phyloP scores from a whole-genome alignment of 2,888 invertebrate genomes.

The Eumerus sabulonum region DNA sequence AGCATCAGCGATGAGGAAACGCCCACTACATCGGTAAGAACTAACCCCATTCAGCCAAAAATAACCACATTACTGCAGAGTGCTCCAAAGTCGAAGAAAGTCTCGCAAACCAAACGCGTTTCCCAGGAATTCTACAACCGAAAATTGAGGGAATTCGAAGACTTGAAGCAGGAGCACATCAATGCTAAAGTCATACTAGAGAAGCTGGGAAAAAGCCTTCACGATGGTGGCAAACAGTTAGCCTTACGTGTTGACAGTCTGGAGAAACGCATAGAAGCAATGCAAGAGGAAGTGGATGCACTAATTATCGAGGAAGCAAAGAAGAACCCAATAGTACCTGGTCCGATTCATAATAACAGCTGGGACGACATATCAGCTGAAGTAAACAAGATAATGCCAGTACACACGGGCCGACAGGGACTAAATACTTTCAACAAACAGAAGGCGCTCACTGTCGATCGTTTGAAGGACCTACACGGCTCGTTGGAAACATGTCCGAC shows the following conservation, averaged over 20 bases:
- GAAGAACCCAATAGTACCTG: constrained; percentile 54
- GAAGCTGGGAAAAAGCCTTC: constrained; percentile 78
- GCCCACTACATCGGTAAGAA: too few species aligned
- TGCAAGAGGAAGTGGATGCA: constrained; percentile 80
- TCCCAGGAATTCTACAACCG: constrained; percentile 76
- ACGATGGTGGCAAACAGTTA: constrained; percentile 84
- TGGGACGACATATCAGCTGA: constrained; percentile 77
- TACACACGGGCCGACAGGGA: constrained; percentile 79
- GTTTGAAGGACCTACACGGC: constrained; percentile 85
- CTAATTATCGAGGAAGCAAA: constrained; percentile 78
- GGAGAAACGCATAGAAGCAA: constrained; percentile 79
- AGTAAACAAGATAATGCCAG: constrained; percentile 75
- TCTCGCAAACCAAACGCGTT: constrained; percentile 58
- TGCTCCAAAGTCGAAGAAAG: too few species aligned
- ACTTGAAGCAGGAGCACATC: constrained; percentile 79
- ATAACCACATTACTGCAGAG: too few species aligned
- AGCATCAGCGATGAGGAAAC: too few species aligned
- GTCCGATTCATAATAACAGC: constrained; percentile 17
- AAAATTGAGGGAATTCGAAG: constrained; percentile 79
- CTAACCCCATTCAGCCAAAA: too few species aligned
- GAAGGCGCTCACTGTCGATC: constrained; percentile 85
- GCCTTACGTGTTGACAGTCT: constrained; percentile 79
- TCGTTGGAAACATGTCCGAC: constrained; percentile 85
- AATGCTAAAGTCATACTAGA: constrained; percentile 75
- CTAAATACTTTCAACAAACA: constrained; percentile 85